These are phyloP conservation scores for Sylvilagus bachmani DNA, from an alignment of 2,113 vertebrate genomes.

Conservation along the genomic window DNA sequence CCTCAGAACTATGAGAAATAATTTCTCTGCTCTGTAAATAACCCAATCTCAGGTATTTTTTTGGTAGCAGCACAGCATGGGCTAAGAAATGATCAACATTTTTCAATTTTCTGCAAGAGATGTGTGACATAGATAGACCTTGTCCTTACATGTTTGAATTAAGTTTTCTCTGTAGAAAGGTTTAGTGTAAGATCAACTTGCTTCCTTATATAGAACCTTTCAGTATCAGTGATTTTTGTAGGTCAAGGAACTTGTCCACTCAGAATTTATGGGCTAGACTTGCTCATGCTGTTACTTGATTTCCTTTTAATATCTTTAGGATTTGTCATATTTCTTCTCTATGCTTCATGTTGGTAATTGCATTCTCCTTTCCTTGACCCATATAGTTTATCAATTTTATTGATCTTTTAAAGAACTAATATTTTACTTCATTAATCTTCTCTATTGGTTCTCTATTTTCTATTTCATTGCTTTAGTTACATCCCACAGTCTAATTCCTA, in stretches of 20 bases:
- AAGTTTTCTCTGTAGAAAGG: background rate
- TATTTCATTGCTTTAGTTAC: background rate
- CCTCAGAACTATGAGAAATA: background rate
- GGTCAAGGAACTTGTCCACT: constrained; percentile 10
- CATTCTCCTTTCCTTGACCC: background rate
- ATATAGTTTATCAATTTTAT: background rate
- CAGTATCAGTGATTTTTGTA: background rate
- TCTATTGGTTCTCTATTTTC: constrained; percentile 2
- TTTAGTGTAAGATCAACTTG: constrained; percentile 20
- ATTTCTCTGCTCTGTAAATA: background rate
- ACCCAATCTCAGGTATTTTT: background rate
- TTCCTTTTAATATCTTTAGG: background rate
- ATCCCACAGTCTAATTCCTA: background rate
- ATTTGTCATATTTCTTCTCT: background rate
- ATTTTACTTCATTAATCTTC: background rate
- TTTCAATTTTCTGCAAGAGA: background rate
- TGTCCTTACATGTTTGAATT: background rate
- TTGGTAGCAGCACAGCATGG: background rate
- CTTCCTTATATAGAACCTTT: background rate
- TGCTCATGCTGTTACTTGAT: background rate
- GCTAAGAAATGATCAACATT: background rate
- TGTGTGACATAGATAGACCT: background rate
- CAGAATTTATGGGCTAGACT: background rate
- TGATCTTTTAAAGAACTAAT: background rate
- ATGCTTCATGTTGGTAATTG: background rate